Percentiles rank a stretch among this genome's conserved stretches.
phyloP scores from a whole-genome alignment of 2,888 invertebrate species.

The Catocala nupta region DNA sequence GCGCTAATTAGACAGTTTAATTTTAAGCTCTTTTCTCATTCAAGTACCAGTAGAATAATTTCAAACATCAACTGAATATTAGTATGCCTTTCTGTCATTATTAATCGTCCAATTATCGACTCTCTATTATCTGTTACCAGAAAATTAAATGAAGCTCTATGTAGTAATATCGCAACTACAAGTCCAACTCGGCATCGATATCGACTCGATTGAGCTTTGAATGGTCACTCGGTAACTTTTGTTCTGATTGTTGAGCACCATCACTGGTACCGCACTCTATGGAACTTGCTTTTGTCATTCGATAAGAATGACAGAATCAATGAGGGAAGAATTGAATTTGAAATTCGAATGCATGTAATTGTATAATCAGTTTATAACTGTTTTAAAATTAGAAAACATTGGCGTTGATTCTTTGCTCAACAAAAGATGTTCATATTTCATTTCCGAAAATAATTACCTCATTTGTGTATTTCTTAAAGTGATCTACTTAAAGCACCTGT shows the following conservation, averaged over 20 bases:
- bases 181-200: conserved; percentile 26
- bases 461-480: no score
- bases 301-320: no score
- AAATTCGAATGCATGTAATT: no score
- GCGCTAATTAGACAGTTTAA: no score
- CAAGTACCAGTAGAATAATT: no score
- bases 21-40: no score
- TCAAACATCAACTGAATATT: background rate
- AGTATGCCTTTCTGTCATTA: background rate
- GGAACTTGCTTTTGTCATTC: conserved; percentile 1
- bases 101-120: background rate
- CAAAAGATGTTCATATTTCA: no score
- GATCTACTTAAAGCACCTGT: background rate
- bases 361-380: no score
- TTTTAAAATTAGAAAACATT: no score
- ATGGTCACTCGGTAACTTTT: conserved; percentile 68
- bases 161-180: conserved; percentile 1
- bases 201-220: conserved; percentile 62
- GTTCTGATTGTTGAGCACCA: conserved; percentile 64
- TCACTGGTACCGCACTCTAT: background rate
- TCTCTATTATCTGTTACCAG: background rate
- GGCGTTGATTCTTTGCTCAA: no score
- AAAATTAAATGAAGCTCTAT: background rate
- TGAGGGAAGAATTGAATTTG: no score
- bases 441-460: no score